phyloP scores from a whole-genome alignment of 2,113 vertebrate genomes.

The Peromyscus californicus region DNA sequence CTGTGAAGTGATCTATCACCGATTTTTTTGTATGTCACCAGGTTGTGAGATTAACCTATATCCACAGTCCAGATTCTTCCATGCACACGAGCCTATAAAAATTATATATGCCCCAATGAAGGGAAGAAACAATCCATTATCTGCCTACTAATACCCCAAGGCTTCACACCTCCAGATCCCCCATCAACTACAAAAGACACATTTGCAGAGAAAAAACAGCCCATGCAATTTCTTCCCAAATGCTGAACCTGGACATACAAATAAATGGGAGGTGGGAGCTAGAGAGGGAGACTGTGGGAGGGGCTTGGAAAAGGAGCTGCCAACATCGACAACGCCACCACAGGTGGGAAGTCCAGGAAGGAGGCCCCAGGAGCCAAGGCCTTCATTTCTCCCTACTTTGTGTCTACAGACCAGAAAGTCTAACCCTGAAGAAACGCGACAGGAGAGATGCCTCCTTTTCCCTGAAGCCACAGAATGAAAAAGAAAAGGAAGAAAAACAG shows the following conservation, averaged over 20 bases:
- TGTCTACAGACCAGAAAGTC: neutral
- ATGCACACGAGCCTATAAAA: neutral
- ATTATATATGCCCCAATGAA: neutral
- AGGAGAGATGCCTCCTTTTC: conserved; percentile 38
- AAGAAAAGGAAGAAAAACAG: neutral
- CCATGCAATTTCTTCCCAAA: conserved; percentile 60
- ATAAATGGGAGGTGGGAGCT: neutral
- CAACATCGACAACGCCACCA: neutral
- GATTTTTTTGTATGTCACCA: neutral
- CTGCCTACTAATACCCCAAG: conserved; percentile 39
- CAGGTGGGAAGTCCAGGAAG: conserved; percentile 16
- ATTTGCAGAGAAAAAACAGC: neutral
- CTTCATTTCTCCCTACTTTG: neutral
- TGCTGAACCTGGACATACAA: conserved; percentile 28
- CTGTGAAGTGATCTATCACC: neutral
- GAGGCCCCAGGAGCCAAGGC: neutral
- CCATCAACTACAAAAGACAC: conserved; percentile 63
- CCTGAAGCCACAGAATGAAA: conserved; percentile 7
- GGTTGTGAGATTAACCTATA: neutral
- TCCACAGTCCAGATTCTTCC: neutral
- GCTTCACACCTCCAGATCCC: neutral
- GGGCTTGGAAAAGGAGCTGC: neutral
- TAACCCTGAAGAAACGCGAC: conserved; percentile 18
- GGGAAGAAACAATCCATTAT: conserved; percentile 26
- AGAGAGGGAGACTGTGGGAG: neutral